Evolutionary conservation across 2,888 invertebrate species (phyloP), one percentile per base, ranked within the genome.

Genomic region (Alloscopus bannaensis): DNA sequence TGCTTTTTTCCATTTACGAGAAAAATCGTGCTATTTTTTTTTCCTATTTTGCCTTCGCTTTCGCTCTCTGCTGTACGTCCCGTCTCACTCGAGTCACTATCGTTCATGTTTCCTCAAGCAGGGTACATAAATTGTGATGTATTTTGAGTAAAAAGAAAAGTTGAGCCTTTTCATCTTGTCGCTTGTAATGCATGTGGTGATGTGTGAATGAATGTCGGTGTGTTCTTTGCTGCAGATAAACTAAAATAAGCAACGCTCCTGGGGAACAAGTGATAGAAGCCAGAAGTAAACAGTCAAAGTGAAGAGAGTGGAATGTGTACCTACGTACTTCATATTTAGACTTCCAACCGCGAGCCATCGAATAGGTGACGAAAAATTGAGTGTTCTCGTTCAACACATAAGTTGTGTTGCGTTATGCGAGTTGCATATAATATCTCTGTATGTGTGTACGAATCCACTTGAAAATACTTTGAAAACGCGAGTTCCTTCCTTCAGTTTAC

Each of bases 171-270:
- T 65, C 64, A 65, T 73, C 73, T 64, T 73, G 62, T 65, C 64
- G 36, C 55, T 55, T 65, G 57, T 57, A 66, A 75, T 75, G 75
- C 60, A 75, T 45, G 75, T 66, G 65, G 75, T 75, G 68, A 66
- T 42, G 75, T 75, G 75, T 65, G 73, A 73, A 73, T 65, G 57
- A 73, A 73, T 45, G 55, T 57, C 69, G 57, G 69, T 57, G 57
- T 69, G 36, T 69, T 47, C 28, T n/a, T n/a, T 40, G 26, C 24
- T 59, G 13, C 47, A 29, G 60, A 70, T 69, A 31, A n/a, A n/a
- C n/a, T n/a, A n/a, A 42, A 45, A 31, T 36, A 29, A 16, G 60
- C 18, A 47, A 47, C 47, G 47, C 26, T 59, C 55, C n/a, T n/a
- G 65, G 22, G 57, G 65, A 64, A 65, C n/a, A n/a, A 57, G 65